Conservation (phyloP, 2,888 invertebrate species). For the Leptinotarsa rubiginosa region DNA sequence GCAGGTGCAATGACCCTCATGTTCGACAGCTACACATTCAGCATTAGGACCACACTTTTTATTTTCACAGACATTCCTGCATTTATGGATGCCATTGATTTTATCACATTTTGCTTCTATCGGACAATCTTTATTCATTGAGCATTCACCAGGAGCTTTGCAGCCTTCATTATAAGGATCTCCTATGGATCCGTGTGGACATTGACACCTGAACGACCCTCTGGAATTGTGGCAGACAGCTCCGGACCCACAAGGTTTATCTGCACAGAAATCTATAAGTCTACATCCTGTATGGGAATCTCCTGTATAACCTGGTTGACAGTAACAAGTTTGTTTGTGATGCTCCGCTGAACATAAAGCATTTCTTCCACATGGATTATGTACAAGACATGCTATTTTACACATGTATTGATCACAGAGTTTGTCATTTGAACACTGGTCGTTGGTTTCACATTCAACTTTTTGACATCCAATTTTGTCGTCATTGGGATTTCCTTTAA, state of each 20-base stretch:
- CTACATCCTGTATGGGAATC: slow-evolving; percentile 79
- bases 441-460: slow-evolving; percentile 79
- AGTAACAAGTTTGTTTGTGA: slow-evolving; percentile 83
- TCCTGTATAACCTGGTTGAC: slow-evolving; percentile 89
- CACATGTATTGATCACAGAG: slow-evolving; percentile 86
- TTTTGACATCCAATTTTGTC: slow-evolving; percentile 83
- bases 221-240: slow-evolving; percentile 84
- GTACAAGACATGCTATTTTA: slow-evolving; percentile 85
- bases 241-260: slow-evolving; percentile 83
- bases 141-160: slow-evolving; percentile 84
- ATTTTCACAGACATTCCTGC: slow-evolving; percentile 84
- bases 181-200: slow-evolving; percentile 83
- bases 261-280: slow-evolving; percentile 82
- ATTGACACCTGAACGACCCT: slow-evolving; percentile 83
- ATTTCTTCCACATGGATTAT: slow-evolving; percentile 88
- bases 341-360: slow-evolving; percentile 87
- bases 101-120: slow-evolving; percentile 80
- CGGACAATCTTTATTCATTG: slow-evolving; percentile 84
- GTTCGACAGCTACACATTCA: slow-evolving; percentile 82
- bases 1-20: slow-evolving; percentile 83
- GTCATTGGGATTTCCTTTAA: slow-evolving; percentile 78
- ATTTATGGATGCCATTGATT: slow-evolving; percentile 80
- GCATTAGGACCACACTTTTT: slow-evolving; percentile 85
- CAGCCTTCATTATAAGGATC: slow-evolving; percentile 89
- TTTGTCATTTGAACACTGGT: slow-evolving; percentile 85